phyloP scores from a whole-genome alignment of 2,113 vertebrate genomes.

The Propithecus coquereli region DNA sequence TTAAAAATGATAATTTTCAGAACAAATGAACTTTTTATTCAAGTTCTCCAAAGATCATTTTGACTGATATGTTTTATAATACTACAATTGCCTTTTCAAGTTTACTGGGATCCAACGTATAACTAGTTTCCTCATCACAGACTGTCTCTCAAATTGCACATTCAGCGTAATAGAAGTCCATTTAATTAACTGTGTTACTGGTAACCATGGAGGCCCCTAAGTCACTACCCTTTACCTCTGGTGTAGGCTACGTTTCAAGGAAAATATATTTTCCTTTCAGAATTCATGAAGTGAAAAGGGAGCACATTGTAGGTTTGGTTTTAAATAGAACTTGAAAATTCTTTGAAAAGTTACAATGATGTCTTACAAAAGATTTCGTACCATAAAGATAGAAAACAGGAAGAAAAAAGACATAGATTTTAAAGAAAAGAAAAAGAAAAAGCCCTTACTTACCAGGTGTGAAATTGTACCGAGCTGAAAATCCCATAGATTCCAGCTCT shows the following conservation, averaged over 20 bases:
- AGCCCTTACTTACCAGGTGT: slow-evolving; percentile 91
- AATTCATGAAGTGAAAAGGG: not conserved
- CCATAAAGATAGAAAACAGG: not conserved
- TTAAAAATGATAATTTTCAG: slow-evolving; percentile 71
- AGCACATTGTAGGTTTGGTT: not conserved
- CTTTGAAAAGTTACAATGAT: not conserved
- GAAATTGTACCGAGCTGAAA: slow-evolving; percentile 98
- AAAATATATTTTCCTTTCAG: not conserved
- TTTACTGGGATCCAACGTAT: not conserved
- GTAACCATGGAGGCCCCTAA: not conserved
- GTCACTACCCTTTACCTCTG: not conserved
- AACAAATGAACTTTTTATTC: slow-evolving; percentile 58
- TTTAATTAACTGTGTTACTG: not conserved
- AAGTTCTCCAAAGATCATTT: slow-evolving; percentile 59
- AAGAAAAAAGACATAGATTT: not conserved
- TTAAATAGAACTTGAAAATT: not conserved
- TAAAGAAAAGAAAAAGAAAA: not conserved
- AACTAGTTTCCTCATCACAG: slow-evolving; percentile 46
- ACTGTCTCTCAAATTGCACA: not conserved
- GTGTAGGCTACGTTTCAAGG: not conserved
- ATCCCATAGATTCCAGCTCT: slow-evolving; percentile 97
- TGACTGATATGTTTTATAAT: slow-evolving; percentile 40
- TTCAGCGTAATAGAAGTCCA: not conserved
- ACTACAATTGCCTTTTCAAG: slow-evolving; percentile 12
- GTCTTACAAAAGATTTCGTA: not conserved